Base-by-base conservation (phyloP, 2,797 vertebrate genomes). In the Chelon labrosus region DNA sequence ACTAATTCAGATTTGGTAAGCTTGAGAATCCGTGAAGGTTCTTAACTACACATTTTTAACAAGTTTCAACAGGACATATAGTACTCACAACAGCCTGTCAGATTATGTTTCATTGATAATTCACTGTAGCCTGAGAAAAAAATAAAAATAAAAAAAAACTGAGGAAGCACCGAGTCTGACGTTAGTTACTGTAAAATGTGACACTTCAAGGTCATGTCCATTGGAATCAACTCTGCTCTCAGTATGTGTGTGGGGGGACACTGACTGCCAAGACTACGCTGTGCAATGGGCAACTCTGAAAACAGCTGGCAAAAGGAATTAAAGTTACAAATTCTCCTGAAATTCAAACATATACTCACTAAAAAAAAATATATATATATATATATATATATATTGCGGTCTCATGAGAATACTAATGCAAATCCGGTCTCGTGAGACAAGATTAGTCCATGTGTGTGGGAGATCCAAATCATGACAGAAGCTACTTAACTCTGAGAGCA, bases 201-300 rank as follows among this genome's bases (percentile, higher is more conserved):
- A 77, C 38, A 60, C 63, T 54, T 70, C 44, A 75, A 73, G 67
- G 75, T 85, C 79, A 75, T 57, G 44, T 63, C 59, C 19, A 76
- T 20, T 72, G 46, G 35, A 74, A 76, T 83, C 54, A 41, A 52
- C 65, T 70, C 2, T 22, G 51, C 44, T 51, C 47, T 47, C 54
- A 61, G 54, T 78, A 66, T 50, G 46, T 12, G 68, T 63, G 65
- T 59, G 50, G 27, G 52, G 55, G 55, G 9, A 16, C 66, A 65
- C 61, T 55, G 53, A 64, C 37, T 67, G 53, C 54, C 54, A 70
- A 61, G 76, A 27, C 35, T 53, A 37, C 38, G 17, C 20, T 35
- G 54, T 20, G 46, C 46, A 65, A 75, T 76, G 60, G 72, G 75
- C 50, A 65, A 66, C 61, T 87, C 76, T 85, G 62, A 86, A 79